Evolutionary conservation across 2,888 invertebrate species (phyloP), one percentile per base, ranked within the genome.

Genomic region (Ectropis crepuscularia): DNA sequence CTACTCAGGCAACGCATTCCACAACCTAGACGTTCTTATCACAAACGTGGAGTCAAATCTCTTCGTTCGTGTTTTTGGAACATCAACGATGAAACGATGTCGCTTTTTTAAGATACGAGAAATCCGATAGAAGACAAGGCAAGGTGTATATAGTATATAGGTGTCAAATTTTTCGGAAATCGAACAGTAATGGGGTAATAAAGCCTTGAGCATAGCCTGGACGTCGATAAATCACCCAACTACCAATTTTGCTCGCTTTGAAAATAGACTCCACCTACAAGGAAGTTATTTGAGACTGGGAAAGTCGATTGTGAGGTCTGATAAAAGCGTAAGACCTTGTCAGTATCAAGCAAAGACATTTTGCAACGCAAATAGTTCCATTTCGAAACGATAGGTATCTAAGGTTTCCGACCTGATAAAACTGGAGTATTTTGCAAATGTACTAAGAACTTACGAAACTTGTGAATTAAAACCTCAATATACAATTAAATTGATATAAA

Each of bases 351-450:
- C 8, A 10, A 48, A 60, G 46, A 58, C 47, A 54, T 63, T 61
- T 67, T 50, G 63, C 60, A 61, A 57, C 48, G n/a, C 42, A 59
- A 46, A 51, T 59, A 61, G 11, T 37, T 50, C 5, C 5, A 36
- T 65, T 61, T 53, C 57, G 45, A 50, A 63, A 63, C 36, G 55
- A 51, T 57, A n/a, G n/a, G n/a, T n/a, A n/a, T n/a, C n/a, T n/a
- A 61, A 55, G 43, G 38, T 6, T 4, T 38, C 37, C 8, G 16
- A 43, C 7, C 48, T 48, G 47, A 57, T 49, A 57, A 28, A 57
- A 36, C 28, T 28, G 38, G 38, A 6, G 28, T 53, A 12, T 37
- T 45, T 38, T 8, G 28, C 16, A 39, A n/a, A 16, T 47, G 16
- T 41, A 48, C 6, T 12, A 6, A 46, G 46, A 28, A 28, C 16